Conservation (phyloP, 2,113 vertebrate species). For the cattle (Bos taurus) region ARS-UCD2.0 NC_037351.1:60949001-60949500, state of each 20-base stretch:
- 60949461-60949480: too few species aligned
- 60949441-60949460: neutral
- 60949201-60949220: neutral
- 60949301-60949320: slow-evolving; percentile 18
- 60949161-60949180: neutral
- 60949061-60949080: neutral
- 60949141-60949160: neutral
- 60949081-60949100: neutral
- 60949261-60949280: neutral
- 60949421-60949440: slow-evolving; percentile 9
- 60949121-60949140: neutral
- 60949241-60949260: neutral
- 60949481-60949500: too few species aligned
- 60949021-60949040: neutral
- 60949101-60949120: neutral
- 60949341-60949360: neutral
- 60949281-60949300: slow-evolving; percentile 2
- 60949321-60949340: neutral
- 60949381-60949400: neutral
- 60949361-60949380: neutral
- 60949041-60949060: neutral
- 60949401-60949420: slow-evolving; percentile 38
- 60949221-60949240: neutral
- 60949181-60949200: neutral
- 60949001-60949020: neutral